phyloP scores from a whole-genome alignment of 37 sponge, comb jelly and placozoan genomes.

The Lycopodina hypogea region DNA sequence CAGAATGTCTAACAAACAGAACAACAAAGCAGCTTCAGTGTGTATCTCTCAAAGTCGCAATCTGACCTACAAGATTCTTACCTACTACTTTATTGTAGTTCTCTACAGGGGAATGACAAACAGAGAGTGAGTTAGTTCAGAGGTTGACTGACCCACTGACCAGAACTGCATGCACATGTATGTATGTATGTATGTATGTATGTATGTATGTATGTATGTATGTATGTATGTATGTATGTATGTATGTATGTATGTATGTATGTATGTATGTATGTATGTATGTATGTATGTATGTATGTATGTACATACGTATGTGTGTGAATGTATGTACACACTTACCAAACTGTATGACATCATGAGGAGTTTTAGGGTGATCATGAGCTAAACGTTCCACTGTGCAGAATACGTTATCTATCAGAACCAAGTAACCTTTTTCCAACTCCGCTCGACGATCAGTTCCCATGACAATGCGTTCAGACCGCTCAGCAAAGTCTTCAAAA shows the following conservation, averaged over 20 bases:
- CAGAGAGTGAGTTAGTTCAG: background rate
- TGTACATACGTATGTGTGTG: too few relatives aligned
- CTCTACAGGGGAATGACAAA: constrained; percentile 40
- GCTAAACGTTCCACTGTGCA: constrained; percentile 70
- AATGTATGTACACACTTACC: constrained; percentile 58
- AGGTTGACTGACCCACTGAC: too few relatives aligned
- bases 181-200: too few relatives aligned
- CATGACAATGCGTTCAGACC: constrained; percentile 66
- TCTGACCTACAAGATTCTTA: constrained; percentile 25
- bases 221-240: too few relatives aligned
- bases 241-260: too few relatives aligned
- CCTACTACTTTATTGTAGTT: constrained; percentile 81
- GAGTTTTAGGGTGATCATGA: constrained; percentile 75
- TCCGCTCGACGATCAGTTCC: constrained; percentile 60
- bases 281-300: too few relatives aligned
- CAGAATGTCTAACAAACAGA: constrained; percentile 71
- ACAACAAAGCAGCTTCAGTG: background rate
- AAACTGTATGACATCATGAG: constrained; percentile 80
- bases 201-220: too few relatives aligned
- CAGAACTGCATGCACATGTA: too few relatives aligned
- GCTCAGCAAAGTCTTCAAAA: constrained; percentile 66
- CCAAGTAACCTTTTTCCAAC: constrained; percentile 75
- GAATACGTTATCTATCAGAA: constrained; percentile 63
- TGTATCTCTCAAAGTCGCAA: background rate
- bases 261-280: too few relatives aligned